Evolutionary conservation across 2,113 vertebrate genomes (phyloP).

Genomic region (Cyanistes caeruleus): DNA sequence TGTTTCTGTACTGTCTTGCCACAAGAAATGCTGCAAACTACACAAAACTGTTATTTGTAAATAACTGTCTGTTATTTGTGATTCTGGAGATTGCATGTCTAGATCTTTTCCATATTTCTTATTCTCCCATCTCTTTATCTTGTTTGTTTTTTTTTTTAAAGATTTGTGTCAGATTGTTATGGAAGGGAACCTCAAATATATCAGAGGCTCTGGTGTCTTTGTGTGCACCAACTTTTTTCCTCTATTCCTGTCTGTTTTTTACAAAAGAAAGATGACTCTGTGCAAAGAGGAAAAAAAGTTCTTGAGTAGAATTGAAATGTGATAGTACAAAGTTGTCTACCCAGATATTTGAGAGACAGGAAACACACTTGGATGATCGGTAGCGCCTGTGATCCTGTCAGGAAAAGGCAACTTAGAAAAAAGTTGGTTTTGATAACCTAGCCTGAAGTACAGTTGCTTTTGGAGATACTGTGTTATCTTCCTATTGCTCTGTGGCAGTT

Average conservation of each 20-base stretch:
- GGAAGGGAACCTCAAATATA: background rate
- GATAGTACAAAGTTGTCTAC: background rate
- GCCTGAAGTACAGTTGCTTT: background rate
- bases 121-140: background rate
- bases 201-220: background rate
- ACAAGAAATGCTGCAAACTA: background rate
- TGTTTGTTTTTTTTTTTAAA: background rate
- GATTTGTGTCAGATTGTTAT: background rate
- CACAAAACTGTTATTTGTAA: background rate
- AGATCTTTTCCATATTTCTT: background rate
- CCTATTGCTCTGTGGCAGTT: background rate
- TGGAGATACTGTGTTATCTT: background rate
- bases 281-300: background rate
- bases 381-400: background rate
- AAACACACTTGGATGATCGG: background rate
- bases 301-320: background rate
- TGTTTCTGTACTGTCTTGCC: background rate
- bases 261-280: background rate
- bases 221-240: background rate
- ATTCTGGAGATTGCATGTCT: background rate
- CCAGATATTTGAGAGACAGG: background rate
- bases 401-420: background rate
- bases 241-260: background rate
- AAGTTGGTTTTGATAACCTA: background rate
- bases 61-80: background rate